phyloP scores from a whole-genome alignment of 2,888 invertebrate species.

The Quadroppia sp. region DNA sequence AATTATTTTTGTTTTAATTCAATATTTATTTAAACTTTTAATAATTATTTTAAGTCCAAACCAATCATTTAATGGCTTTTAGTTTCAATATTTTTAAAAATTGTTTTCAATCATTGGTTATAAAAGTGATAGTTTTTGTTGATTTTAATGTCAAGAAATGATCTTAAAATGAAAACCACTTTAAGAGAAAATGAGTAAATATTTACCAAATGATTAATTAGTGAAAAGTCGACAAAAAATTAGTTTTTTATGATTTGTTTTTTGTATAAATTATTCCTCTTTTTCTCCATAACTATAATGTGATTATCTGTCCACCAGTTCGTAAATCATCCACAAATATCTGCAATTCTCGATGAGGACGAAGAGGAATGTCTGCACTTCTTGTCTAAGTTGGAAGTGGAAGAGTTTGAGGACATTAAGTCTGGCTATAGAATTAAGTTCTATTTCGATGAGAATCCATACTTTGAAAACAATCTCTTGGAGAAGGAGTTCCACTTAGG shows the following conservation, averaged over 20 bases:
- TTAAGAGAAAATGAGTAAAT: too few species aligned
- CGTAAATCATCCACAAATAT: constrained; percentile 79
- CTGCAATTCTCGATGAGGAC: constrained; percentile 67
- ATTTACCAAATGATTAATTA: neutral
- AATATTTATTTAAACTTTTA: too few species aligned
- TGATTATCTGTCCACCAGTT: constrained; percentile 63
- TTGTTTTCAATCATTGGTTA: too few species aligned
- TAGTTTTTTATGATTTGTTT: neutral
- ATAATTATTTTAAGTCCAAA: too few species aligned
- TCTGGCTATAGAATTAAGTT: constrained; percentile 73
- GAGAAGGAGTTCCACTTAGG: constrained; percentile 73
- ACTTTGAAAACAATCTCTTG: constrained; percentile 71
- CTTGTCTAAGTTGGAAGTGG: constrained; percentile 69
- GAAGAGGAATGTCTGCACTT: constrained; percentile 74
- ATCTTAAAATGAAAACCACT: too few species aligned
- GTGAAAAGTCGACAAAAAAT: neutral
- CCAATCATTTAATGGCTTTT: too few species aligned
- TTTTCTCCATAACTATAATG: too few species aligned
- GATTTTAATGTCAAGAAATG: too few species aligned
- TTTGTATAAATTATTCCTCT: too few species aligned
- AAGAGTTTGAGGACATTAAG: constrained; percentile 81
- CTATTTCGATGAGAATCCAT: constrained; percentile 73
- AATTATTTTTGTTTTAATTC: too few species aligned
- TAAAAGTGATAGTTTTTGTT: too few species aligned
- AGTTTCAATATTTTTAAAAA: too few species aligned